phyloP scores from a whole-genome alignment of 2,888 invertebrate species.

The Gonocerus acuteangulatus region DNA sequence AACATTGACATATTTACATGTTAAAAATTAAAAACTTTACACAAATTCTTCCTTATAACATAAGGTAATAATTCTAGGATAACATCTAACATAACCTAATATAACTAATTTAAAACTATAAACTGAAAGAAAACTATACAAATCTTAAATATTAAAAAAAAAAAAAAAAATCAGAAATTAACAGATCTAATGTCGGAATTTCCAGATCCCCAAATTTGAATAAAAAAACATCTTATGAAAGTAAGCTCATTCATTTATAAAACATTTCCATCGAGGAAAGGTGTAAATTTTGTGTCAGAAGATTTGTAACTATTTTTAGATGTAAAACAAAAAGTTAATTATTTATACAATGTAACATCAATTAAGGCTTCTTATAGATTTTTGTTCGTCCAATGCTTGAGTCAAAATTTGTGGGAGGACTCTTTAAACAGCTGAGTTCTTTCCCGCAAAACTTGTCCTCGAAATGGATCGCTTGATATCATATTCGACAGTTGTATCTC shows the following conservation, averaged over 20 bases:
- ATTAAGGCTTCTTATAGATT: constrained; percentile 13
- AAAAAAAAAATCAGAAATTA: constrained; percentile 3
- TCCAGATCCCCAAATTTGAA: constrained; percentile 17
- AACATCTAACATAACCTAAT: constrained; percentile 5
- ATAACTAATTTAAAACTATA: background rate
- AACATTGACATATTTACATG: background rate
- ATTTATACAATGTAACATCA: constrained; percentile 23
- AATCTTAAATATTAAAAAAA: background rate
- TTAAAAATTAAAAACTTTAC: background rate
- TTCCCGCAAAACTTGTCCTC: constrained; percentile 77
- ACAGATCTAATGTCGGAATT: constrained; percentile 17
- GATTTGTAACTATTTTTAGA: constrained; percentile 10
- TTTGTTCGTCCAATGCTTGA: constrained; percentile 9
- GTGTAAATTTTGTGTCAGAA: constrained; percentile 19
- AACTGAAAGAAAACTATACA: background rate
- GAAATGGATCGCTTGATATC: constrained; percentile 75
- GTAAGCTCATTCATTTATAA: constrained; percentile 23
- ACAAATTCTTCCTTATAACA: background rate
- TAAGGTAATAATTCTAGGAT: background rate
- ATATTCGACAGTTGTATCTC: constrained; percentile 71
- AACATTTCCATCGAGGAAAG: background rate
- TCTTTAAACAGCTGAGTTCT: constrained; percentile 73
- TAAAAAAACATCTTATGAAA: constrained; percentile 3
- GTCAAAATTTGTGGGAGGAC: background rate
- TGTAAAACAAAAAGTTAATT: constrained; percentile 2